Percentiles rank a stretch among this genome's conserved stretches.
These are phyloP conservation scores for Pandion haliaetus DNA, from an alignment of 2,113 vertebrate species.

Conservation along the genomic window DNA sequence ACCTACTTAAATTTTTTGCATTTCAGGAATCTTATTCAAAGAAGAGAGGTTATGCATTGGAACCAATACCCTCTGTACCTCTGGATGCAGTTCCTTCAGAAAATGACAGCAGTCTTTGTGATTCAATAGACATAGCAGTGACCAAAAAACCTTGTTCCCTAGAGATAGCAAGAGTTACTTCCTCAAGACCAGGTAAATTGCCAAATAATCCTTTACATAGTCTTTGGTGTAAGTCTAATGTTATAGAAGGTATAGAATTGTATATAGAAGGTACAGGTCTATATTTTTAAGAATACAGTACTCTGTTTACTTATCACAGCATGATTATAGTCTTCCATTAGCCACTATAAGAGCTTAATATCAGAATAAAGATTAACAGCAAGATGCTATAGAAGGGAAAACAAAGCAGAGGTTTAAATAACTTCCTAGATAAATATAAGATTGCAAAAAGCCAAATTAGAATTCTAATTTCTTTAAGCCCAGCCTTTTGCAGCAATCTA, in stretches of 20 bases:
- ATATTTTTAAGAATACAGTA: slow-evolving; percentile 8
- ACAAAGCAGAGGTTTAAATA: background rate
- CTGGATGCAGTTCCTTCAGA: slow-evolving; percentile 87
- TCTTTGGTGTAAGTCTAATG: background rate
- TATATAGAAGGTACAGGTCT: slow-evolving; percentile 43
- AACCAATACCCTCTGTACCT: slow-evolving; percentile 84
- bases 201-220: background rate
- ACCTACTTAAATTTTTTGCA: slow-evolving; percentile 22
- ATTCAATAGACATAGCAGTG: slow-evolving; percentile 87
- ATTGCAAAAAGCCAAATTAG: background rate
- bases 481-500: background rate
- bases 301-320: slow-evolving; percentile 44
- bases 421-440: background rate
- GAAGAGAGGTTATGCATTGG: slow-evolving; percentile 80
- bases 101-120: slow-evolving; percentile 89
- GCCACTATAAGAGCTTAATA: background rate
- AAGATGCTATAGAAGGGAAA: background rate
- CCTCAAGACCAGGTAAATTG: slow-evolving; percentile 84
- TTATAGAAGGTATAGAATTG: slow-evolving; percentile 35
- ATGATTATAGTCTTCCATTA: background rate
- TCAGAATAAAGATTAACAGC: background rate
- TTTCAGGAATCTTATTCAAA: slow-evolving; percentile 85
- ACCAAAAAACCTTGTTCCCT: slow-evolving; percentile 94
- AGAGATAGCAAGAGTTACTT: slow-evolving; percentile 83
- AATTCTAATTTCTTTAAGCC: background rate